A percentile compares a stretch with the other conserved stretches of the same genome.
These are phyloP conservation scores for Girardinichthys multiradiatus DNA, from an alignment of 2,113 vertebrate genomes.

Conservation along the genomic window DNA sequence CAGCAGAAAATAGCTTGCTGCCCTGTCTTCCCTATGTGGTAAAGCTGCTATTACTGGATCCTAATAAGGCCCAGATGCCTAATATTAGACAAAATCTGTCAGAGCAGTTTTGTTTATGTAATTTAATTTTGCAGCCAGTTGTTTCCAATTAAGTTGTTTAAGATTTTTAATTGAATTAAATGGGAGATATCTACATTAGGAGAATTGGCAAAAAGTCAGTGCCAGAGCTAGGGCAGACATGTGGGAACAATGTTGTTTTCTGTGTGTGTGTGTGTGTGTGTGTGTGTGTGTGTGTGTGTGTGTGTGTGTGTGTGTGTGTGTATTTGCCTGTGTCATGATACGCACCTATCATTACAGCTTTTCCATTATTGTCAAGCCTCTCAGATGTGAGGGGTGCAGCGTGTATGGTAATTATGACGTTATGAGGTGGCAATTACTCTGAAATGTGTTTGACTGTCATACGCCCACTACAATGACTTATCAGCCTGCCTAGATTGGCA, in stretches of 20 bases:
- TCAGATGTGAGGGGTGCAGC: slow-evolving; percentile 69
- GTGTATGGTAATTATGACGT: slow-evolving; percentile 76
- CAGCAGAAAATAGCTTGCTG: slow-evolving; percentile 71
- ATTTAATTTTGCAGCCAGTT: slow-evolving; percentile 81
- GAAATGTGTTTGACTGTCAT: slow-evolving; percentile 79
- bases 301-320: slow-evolving; percentile 16
- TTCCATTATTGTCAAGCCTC: slow-evolving; percentile 77
- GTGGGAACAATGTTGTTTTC: slow-evolving; percentile 63
- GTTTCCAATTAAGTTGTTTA: slow-evolving; percentile 82
- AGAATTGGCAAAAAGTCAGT: slow-evolving; percentile 55
- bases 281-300: slow-evolving; percentile 30
- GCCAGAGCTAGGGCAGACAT: slow-evolving; percentile 53
- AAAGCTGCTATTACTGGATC: slow-evolving; percentile 73
- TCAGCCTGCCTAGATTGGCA: slow-evolving; percentile 67
- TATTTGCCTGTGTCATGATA: slow-evolving; percentile 45
- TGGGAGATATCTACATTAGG: slow-evolving; percentile 69
- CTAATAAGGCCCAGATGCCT: slow-evolving; percentile 81
- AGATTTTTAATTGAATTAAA: slow-evolving; percentile 81
- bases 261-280: slow-evolving; percentile 21
- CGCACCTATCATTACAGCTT: slow-evolving; percentile 77
- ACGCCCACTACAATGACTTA: slow-evolving; percentile 74
- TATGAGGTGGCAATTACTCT: slow-evolving; percentile 77
- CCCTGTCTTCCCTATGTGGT: slow-evolving; percentile 53
- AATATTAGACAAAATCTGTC: slow-evolving; percentile 82
- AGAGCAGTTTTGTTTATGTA: slow-evolving; percentile 81